These are phyloP conservation scores for Dromas ardeola DNA, from an alignment of 2,113 vertebrate species.

Conservation along the genomic window DNA sequence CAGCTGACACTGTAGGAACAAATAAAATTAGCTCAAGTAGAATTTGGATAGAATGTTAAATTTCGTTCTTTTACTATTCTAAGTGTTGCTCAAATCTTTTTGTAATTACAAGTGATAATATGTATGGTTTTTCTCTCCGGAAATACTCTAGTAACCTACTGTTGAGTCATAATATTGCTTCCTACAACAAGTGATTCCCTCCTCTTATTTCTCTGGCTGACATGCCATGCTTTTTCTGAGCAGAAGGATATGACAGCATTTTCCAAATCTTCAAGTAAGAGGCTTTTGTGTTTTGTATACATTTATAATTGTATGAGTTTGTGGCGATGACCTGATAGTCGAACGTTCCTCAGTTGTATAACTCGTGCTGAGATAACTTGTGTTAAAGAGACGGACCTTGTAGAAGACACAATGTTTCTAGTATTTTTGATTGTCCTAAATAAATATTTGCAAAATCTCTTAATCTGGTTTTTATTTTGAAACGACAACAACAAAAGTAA, in stretches of 20 bases:
- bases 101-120: background rate
- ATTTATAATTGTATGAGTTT: background rate
- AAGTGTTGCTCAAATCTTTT: background rate
- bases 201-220: background rate
- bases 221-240: background rate
- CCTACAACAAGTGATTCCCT: background rate
- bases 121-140: background rate
- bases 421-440: background rate
- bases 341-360: background rate
- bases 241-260: background rate
- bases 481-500: background rate
- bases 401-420: background rate
- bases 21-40: background rate
- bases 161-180: background rate
- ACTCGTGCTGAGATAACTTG: background rate
- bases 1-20: background rate
- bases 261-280: background rate
- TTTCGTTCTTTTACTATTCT: background rate
- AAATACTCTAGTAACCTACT: background rate
- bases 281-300: background rate
- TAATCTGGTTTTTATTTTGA: background rate
- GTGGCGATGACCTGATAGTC: background rate
- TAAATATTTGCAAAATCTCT: background rate
- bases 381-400: background rate
- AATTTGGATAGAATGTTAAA: background rate